Conservation (phyloP, 2,797 vertebrate species). For the Otus scops region DNA sequence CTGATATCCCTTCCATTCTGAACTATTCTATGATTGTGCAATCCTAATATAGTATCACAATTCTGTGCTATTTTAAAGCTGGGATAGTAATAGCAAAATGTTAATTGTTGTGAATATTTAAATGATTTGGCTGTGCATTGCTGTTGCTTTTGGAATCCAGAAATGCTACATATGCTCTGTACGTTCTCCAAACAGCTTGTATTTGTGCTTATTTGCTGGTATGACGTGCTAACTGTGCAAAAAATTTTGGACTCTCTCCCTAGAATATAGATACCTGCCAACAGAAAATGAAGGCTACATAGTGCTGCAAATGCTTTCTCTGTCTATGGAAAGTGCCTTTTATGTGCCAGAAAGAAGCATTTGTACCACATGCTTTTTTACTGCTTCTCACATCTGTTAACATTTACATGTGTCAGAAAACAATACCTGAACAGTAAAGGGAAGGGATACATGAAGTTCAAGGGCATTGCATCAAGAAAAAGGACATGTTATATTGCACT, state of each 20-base stretch:
- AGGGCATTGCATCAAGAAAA: conserved; percentile 30
- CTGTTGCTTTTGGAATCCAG: conserved; percentile 31
- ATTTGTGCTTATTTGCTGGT: conserved; percentile 65
- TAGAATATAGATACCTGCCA: conserved; percentile 62
- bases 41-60: background rate
- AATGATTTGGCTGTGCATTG: conserved; percentile 3
- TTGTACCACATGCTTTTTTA: conserved; percentile 53
- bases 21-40: background rate
- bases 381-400: conserved; percentile 60
- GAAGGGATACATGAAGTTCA: conserved; percentile 38
- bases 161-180: conserved; percentile 36
- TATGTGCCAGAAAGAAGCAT: conserved; percentile 56
- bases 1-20: background rate
- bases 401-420: conserved; percentile 60
- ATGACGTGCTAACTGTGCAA: conserved; percentile 62
- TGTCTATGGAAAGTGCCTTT: conserved; percentile 59
- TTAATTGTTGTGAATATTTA: conserved; percentile 36
- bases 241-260: conserved; percentile 47
- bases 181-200: conserved; percentile 53
- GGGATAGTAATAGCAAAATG: background rate
- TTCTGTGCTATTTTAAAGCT: conserved; percentile 14
- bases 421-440: conserved; percentile 57
- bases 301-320: conserved; percentile 43
- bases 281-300: conserved; percentile 54
- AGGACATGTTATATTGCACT: background rate